Evolutionary conservation across 1,140 invertebrate genomes (phyloP), one percentile per base, ranked within the genome.

Genomic region (Drosophila kikkawai): DNA sequence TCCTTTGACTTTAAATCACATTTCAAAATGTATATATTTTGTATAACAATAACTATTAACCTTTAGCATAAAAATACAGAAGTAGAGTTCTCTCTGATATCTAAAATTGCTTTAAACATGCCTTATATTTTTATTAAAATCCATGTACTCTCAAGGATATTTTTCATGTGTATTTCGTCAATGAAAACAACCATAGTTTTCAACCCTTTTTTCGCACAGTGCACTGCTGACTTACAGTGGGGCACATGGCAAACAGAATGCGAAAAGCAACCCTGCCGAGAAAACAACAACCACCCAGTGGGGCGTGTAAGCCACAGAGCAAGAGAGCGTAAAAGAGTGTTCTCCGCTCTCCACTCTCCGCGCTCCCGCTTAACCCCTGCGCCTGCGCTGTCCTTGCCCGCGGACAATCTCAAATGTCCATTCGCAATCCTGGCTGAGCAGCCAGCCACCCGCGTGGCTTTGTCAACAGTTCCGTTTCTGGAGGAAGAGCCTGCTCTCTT

Each of bases 241-340:
- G 82, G 70, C 79, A 86, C 79, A 85, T 81, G 78, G 66, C 50
- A 48, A 71, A 61, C 64, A 47, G 37, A 83, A 83, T 76, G 76
- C 63, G 51, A 83, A 73, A 86, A 86, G 59, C 79, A 86, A 86
- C 83, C 83, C 77, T 69, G 74, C 48, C 50, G 51, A 74, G 68
- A 73, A 48, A 44, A 79, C 59, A 83, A 80, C 74, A 79, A 85
- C 76, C 74, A 85, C 76, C 82, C 82, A 76, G 67, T 85, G 75
- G 82, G 82, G 82, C 75, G 82, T 85, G 82, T 84, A 57, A 64
- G 79, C 26, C 39, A 58, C 55, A 70, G 71, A 63, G 64, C 44
- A 55, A 50, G 37, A 47, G 53, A 59, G 76, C 47, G 22, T 45
- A 41, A 68, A 53, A 63, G 68, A 32, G 55, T n/a, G 19, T 29